Evolutionary conservation across 2,113 vertebrate genomes (phyloP).

Genomic region (Ictalurus punctatus): DNA sequence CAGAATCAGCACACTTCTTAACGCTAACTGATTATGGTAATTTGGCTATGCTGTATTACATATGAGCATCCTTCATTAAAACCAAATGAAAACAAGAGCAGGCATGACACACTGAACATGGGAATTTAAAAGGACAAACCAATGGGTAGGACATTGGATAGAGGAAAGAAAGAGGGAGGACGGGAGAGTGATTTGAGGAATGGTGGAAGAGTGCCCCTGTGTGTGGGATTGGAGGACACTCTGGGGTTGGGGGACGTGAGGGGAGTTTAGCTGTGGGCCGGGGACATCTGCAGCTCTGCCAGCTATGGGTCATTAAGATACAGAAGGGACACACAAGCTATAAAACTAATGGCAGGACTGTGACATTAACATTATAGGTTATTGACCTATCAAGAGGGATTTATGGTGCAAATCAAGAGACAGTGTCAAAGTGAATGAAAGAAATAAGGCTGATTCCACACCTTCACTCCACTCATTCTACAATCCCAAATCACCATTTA

Average conservation of each 20-base stretch:
- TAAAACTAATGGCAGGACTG: slow-evolving; percentile 69
- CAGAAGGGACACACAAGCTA: slow-evolving; percentile 61
- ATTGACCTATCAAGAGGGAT: slow-evolving; percentile 71
- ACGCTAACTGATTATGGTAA: slow-evolving; percentile 47
- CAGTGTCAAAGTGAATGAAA: slow-evolving; percentile 61
- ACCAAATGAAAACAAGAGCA: slow-evolving; percentile 17
- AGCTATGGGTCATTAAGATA: slow-evolving; percentile 62
- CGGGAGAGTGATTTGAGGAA: slow-evolving; percentile 9
- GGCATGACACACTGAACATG: background rate
- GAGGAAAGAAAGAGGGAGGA: slow-evolving; percentile 26
- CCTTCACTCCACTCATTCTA: slow-evolving; percentile 45
- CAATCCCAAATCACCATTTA: slow-evolving; percentile 57
- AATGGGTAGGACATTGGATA: background rate
- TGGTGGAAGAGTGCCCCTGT: slow-evolving; percentile 7
- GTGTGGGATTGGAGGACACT: slow-evolving; percentile 31
- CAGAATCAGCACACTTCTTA: slow-evolving; percentile 35
- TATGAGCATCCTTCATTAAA: slow-evolving; percentile 37
- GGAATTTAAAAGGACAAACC: slow-evolving; percentile 31
- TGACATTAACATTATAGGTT: slow-evolving; percentile 75
- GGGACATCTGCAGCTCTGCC: slow-evolving; percentile 55
- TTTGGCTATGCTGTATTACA: slow-evolving; percentile 31
- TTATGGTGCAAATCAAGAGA: slow-evolving; percentile 68
- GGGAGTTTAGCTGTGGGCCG: slow-evolving; percentile 43
- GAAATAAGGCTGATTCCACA: slow-evolving; percentile 62
- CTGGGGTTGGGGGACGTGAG: slow-evolving; percentile 34